Conservation (phyloP, 35 echinoderm and acorn worm genomes). For the Heliocidaris erythrogramma region DNA sequence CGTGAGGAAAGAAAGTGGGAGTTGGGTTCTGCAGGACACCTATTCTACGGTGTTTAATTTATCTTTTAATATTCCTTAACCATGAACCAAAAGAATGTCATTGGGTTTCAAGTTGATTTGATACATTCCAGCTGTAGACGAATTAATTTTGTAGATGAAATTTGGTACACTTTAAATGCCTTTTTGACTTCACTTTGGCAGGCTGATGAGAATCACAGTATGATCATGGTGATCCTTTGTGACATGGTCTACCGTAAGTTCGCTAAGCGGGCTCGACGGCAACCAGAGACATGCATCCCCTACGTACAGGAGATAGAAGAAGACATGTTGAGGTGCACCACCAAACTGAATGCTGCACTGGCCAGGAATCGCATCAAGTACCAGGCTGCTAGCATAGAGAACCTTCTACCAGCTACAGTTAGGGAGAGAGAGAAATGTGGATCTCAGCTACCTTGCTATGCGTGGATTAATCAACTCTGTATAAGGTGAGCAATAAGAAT, state of each 20-base stretch:
- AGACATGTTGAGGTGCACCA: constrained; percentile 62
- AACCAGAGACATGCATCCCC: constrained; percentile 68
- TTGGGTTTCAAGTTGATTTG: neutral
- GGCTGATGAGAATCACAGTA: constrained; percentile 86
- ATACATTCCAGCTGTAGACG: too few relatives aligned
- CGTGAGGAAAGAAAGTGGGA: too few relatives aligned
- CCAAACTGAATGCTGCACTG: constrained; percentile 89
- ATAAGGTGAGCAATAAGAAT: constrained; percentile 67
- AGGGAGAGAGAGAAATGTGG: constrained; percentile 78
- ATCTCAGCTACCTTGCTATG: constrained; percentile 68
- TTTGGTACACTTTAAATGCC: too few relatives aligned
- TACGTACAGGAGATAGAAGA: constrained; percentile 93
- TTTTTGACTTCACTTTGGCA: neutral
- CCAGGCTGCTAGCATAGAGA: constrained; percentile 83
- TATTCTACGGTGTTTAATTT: too few relatives aligned
- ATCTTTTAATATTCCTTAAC: too few relatives aligned
- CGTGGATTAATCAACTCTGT: constrained; percentile 94
- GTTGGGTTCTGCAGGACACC: too few relatives aligned
- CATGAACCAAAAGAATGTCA: too few relatives aligned
- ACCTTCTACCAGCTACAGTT: constrained; percentile 76
- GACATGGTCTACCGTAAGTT: constrained; percentile 85
- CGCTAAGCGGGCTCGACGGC: constrained; percentile 45
- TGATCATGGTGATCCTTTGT: constrained; percentile 95
- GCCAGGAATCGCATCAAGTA: constrained; percentile 95
- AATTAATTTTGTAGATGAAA: neutral